Base-by-base conservation (phyloP, 2,888 invertebrate species). In the Ennomos erosarius region DNA sequence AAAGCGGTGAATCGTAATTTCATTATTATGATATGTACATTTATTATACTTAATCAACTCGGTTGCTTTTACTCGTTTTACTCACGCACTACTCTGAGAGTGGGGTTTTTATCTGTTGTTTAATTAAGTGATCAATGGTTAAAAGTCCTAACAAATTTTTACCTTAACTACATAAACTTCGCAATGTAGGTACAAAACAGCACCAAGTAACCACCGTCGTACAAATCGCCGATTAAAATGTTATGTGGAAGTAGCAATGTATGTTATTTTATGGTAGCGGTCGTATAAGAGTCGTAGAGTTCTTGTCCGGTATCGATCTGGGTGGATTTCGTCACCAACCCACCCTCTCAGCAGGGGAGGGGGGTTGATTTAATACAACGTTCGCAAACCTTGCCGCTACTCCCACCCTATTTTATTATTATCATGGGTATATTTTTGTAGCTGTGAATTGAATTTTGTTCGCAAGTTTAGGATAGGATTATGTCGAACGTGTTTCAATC, bases 281-380 rank as follows among this genome's bases (percentile, higher is more conserved):
- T 56, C 54, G 62, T 59, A 49, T 48, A 13, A 40, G 38, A 53
- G 52, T 52, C 36, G 54, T 50, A 8, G 46, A 26, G 43, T 64
- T 66, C 47, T 42, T 69, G 70, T 63, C 67, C 69, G 61, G 65
- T 78, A 84, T 84, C 75, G 84, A 82, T 81, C 82, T 70, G 50
- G 53, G 60, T 62, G 67, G 65, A 70, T 81, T 83, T 81, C 76
- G 78, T 78, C 63, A 58, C n/a, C 26, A 11, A 26, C 38, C 70
- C 65, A 57, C 63, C 68, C 61, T 26, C 54, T 44, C 12, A 39
- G 37, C 26, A 48, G 39, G 45, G 43, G 57, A 37, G 62, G 56
- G 39, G 57, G 43, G 35, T 54, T 59, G 35, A 54, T 53, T 60
- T 64, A 61, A 59, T 58, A 58, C 44, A 37, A 52, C 35, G 53